phyloP scores from a whole-genome alignment of 2,113 vertebrate species.

The Proteles cristata region DNA sequence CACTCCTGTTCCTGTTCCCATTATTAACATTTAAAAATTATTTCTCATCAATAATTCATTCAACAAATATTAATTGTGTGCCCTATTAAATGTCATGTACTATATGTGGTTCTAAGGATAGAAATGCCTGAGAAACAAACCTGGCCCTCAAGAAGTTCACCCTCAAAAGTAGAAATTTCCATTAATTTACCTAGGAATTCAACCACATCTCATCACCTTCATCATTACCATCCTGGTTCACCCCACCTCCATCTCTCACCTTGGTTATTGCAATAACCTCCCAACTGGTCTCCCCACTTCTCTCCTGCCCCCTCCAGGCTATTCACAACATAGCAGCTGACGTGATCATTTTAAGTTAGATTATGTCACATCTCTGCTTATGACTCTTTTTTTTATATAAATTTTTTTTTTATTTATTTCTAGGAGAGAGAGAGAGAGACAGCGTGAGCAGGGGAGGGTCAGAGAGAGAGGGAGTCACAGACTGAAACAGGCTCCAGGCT shows the following conservation, averaged over 20 bases:
- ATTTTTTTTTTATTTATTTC: too few relatives aligned
- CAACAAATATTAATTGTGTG: conserved; percentile 2
- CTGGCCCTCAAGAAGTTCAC: not conserved
- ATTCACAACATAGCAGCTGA: not conserved
- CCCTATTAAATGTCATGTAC: not conserved
- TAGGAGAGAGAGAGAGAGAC: too few relatives aligned
- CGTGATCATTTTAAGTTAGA: not conserved
- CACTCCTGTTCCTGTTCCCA: not conserved
- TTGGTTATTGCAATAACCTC: not conserved
- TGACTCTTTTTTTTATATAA: not conserved
- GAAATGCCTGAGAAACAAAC: not conserved
- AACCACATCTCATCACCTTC: not conserved
- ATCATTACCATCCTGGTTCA: too few relatives aligned
- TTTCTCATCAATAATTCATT: conserved; percentile 3
- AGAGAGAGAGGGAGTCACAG: too few relatives aligned
- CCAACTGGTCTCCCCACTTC: not conserved
- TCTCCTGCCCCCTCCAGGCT: not conserved
- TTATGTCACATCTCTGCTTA: not conserved
- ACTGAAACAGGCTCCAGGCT: too few relatives aligned
- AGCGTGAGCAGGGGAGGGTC: too few relatives aligned
- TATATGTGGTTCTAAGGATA: not conserved
- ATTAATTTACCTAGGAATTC: not conserved
- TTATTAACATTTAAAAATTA: not conserved
- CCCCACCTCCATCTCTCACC: not conserved
- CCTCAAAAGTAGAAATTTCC: not conserved